These are phyloP conservation scores for Phalloptychus januarius DNA, from an alignment of 2,797 vertebrate genomes.

Conservation along the genomic window DNA sequence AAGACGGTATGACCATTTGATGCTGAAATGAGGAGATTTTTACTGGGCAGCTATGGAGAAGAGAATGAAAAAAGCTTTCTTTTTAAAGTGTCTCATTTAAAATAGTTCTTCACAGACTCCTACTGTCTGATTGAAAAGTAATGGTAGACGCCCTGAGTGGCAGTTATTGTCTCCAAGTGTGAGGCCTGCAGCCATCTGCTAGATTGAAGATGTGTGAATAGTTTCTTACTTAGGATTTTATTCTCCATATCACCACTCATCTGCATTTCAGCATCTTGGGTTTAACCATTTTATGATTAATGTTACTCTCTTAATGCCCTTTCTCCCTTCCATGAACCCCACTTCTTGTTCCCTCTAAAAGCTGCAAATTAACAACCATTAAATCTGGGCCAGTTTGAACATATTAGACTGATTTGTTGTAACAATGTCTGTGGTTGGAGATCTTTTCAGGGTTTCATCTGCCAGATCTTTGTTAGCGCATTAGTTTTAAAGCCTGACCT, in stretches of 20 bases:
- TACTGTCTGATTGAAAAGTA: constrained; percentile 21
- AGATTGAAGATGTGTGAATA: constrained; percentile 29
- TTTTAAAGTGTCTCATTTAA: constrained; percentile 5
- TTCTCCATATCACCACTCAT: constrained; percentile 48
- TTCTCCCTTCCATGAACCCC: constrained; percentile 21
- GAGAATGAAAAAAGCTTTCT: not conserved
- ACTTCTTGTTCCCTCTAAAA: constrained; percentile 36
- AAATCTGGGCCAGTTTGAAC: constrained; percentile 56
- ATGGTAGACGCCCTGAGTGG: constrained; percentile 16
- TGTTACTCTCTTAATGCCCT: constrained; percentile 17
- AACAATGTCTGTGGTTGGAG: constrained; percentile 41
- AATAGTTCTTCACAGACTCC: constrained; percentile 1
- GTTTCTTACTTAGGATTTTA: constrained; percentile 24
- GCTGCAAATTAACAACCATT: constrained; percentile 48
- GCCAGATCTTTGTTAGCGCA: constrained; percentile 30
- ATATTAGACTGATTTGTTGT: constrained; percentile 64
- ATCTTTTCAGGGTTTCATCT: constrained; percentile 32
- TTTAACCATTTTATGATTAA: constrained; percentile 53
- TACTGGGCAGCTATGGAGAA: not conserved
- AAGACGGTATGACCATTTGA: constrained; percentile 85
- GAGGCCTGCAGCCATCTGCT: constrained; percentile 23
- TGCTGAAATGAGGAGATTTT: constrained; percentile 1
- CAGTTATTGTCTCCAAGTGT: constrained; percentile 10
- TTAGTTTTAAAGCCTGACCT: not conserved
- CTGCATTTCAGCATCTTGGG: constrained; percentile 63